These are phyloP conservation scores for Xenentodon cancila DNA, from an alignment of 2,797 vertebrate species.

Conservation along the genomic window DNA sequence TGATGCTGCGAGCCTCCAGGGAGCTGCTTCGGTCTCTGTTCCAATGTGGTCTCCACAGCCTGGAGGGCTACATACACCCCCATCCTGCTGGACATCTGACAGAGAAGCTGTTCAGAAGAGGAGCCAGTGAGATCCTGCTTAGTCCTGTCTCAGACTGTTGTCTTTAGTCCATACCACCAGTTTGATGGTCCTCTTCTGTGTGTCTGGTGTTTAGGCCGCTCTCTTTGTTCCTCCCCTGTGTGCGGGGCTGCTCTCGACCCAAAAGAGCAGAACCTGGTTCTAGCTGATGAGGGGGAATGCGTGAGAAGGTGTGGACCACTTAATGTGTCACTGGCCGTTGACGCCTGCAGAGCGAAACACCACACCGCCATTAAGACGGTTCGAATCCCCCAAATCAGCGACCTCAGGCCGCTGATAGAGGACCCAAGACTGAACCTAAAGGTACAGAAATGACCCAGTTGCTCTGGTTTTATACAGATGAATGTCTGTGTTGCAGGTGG, in stretches of 20 bases:
- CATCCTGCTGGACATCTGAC: constrained; percentile 90
- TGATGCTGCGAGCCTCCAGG: constrained; percentile 89
- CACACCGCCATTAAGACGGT: constrained; percentile 93
- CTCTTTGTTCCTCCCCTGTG: constrained; percentile 87
- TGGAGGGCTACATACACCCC: constrained; percentile 93
- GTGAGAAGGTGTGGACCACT: constrained; percentile 86
- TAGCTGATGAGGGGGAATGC: constrained; percentile 89
- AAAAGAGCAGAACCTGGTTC: constrained; percentile 71
- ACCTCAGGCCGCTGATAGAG: constrained; percentile 88
- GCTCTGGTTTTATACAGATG: constrained; percentile 69
- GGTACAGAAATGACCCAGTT: constrained; percentile 79
- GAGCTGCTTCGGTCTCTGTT: constrained; percentile 90
- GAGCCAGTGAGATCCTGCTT: constrained; percentile 78
- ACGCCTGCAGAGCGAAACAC: constrained; percentile 84
- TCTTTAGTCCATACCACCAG: background rate
- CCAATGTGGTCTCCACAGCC: constrained; percentile 89
- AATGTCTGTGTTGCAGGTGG: no score
- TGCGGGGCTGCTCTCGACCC: constrained; percentile 79
- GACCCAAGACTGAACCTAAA: constrained; percentile 91
- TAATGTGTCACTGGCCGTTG: constrained; percentile 86
- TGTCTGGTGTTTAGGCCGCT: constrained; percentile 70
- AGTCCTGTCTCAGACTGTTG: background rate
- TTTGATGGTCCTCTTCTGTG: background rate
- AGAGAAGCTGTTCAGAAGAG: constrained; percentile 88
- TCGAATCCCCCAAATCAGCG: constrained; percentile 87